Evolutionary conservation across 2,113 vertebrate species (phyloP).

Genomic region (Arvicanthis niloticus): DNA sequence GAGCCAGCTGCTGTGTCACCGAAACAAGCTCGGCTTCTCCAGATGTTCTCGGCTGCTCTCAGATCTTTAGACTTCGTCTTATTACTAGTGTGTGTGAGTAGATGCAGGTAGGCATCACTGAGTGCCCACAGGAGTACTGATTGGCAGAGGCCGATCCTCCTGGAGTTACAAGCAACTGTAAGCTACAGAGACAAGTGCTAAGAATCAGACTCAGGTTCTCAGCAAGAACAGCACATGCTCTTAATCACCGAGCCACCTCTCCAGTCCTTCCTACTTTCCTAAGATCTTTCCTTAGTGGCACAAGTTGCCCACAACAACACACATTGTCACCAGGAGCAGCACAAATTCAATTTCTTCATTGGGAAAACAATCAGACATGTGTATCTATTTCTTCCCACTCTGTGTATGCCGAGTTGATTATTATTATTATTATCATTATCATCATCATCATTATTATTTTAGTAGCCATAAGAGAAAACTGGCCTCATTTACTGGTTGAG

Average conservation of each 20-base stretch:
- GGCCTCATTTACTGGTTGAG: not conserved
- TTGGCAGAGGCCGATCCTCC: too few relatives aligned
- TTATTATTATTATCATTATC: not conserved
- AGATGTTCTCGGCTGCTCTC: not conserved
- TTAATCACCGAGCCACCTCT: too few relatives aligned
- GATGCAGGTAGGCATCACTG: fast-evolving
- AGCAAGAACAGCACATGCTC: not conserved
- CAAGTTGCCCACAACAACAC: not conserved
- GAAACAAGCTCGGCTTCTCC: not conserved
- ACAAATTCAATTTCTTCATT: not conserved
- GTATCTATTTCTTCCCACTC: not conserved
- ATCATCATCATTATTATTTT: not conserved
- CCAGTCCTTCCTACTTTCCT: not conserved
- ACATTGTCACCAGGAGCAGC: not conserved
- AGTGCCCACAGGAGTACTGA: too few relatives aligned
- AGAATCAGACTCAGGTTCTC: not conserved
- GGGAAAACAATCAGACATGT: conserved; percentile 15
- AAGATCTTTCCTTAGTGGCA: not conserved
- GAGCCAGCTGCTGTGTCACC: not conserved
- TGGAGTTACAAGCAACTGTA: not conserved
- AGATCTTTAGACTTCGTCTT: not conserved
- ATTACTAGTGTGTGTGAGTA: not conserved
- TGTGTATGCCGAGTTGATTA: not conserved
- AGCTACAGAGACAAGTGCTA: not conserved
- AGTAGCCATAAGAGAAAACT: conserved; percentile 30